phyloP scores from a whole-genome alignment of 2,888 invertebrate genomes.

The Drosophila rellima region DNA sequence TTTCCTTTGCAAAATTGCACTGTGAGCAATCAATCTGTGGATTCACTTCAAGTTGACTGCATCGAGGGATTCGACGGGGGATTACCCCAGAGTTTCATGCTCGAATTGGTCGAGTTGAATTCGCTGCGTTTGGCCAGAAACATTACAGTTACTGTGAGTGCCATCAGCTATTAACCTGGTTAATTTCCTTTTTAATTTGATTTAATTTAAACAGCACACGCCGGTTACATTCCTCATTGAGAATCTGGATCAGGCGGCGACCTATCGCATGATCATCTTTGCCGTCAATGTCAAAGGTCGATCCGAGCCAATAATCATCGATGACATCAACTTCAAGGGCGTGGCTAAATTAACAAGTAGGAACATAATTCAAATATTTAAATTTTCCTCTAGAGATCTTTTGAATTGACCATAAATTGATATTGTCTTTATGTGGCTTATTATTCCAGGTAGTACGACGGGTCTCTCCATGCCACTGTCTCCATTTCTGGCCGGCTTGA shows the following conservation, averaged over 20 bases:
- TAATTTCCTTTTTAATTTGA: neutral
- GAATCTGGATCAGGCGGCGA: conserved; percentile 90
- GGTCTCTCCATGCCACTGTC: conserved; percentile 89
- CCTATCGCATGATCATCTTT: conserved; percentile 93
- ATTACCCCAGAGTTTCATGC: conserved; percentile 93
- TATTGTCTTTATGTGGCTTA: neutral
- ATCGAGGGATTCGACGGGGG: conserved; percentile 95
- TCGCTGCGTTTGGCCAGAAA: conserved; percentile 87
- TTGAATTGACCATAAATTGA: neutral
- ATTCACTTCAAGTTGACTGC: conserved; percentile 94
- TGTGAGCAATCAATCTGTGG: conserved; percentile 94
- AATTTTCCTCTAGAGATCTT: too few relatives aligned
- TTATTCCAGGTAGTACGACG: conserved; percentile 87
- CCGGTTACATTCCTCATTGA: conserved; percentile 84
- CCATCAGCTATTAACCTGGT: neutral
- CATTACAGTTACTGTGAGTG: conserved; percentile 84
- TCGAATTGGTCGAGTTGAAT: conserved; percentile 92
- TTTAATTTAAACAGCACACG: conserved; percentile 69
- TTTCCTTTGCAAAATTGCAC: conserved; percentile 95
- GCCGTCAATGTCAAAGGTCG: conserved; percentile 95
- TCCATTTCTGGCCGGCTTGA: conserved; percentile 91
- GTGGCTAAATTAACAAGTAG: conserved; percentile 91
- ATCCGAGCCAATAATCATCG: conserved; percentile 93
- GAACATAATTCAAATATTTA: too few relatives aligned
- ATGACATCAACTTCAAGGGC: conserved; percentile 93